These are phyloP conservation scores for Blastobasis lacticolella DNA, from an alignment of 2,888 invertebrate species.

Conservation along the genomic window DNA sequence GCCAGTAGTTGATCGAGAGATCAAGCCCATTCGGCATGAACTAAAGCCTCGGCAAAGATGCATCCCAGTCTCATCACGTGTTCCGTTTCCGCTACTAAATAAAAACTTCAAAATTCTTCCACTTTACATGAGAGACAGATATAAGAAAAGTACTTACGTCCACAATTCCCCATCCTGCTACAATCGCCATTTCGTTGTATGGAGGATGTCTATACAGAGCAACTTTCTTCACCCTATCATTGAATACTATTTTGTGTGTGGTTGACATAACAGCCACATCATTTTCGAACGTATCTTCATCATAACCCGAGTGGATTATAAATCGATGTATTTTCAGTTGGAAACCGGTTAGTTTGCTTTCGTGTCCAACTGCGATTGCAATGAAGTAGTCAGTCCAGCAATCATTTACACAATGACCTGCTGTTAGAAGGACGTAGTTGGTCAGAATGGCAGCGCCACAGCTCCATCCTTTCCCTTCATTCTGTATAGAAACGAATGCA, in stretches of 20 bases:
- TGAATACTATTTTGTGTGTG: constrained; percentile 11
- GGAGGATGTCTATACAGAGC: constrained; percentile 16
- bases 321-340: constrained; percentile 7
- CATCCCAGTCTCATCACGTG: no score
- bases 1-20: no score
- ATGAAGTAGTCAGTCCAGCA: constrained; percentile 5
- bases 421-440: constrained; percentile 18
- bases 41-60: no score
- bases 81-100: no score
- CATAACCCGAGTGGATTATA: constrained; percentile 20
- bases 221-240: constrained; percentile 14
- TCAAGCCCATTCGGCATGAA: no score
- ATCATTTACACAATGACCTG: constrained; percentile 20
- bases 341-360: not conserved
- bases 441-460: constrained; percentile 25
- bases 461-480: not conserved
- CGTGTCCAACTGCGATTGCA: constrained; percentile 8
- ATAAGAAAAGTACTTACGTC: constrained; percentile 17
- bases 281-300: constrained; percentile 2
- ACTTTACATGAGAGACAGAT: no score
- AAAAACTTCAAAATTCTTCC: no score
- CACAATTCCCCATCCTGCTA: constrained; percentile 25
- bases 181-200: constrained; percentile 5
- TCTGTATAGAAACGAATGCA: no score
- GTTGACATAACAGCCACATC: constrained; percentile 25